These are phyloP conservation scores for Thecocarcelia acutangulata DNA, from an alignment of 2,888 invertebrate genomes.

Conservation along the genomic window DNA sequence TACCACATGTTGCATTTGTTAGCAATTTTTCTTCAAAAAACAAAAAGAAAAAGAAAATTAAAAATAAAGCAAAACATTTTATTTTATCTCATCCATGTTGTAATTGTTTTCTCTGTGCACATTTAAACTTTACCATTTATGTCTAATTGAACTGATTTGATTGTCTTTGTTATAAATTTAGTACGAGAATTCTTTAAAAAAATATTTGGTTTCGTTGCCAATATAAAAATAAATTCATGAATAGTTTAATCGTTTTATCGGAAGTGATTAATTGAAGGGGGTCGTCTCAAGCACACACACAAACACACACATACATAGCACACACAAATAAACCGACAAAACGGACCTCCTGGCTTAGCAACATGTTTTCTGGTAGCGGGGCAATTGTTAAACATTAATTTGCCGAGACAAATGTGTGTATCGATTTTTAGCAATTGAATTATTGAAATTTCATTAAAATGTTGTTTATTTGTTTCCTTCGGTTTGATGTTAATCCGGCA, in stretches of 20 bases:
- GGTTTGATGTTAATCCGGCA: background rate
- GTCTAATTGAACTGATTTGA: slow-evolving; percentile 54
- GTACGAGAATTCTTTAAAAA: slow-evolving; percentile 46
- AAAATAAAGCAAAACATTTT: slow-evolving; percentile 24
- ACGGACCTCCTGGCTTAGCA: slow-evolving; percentile 5
- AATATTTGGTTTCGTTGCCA: slow-evolving; percentile 62
- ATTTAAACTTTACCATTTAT: slow-evolving; percentile 67
- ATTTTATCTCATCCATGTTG: slow-evolving; percentile 50
- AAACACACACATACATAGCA: slow-evolving; percentile 26
- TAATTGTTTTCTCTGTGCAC: slow-evolving; percentile 42
- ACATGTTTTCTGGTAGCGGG: slow-evolving; percentile 1
- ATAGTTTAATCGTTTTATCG: slow-evolving; percentile 63
- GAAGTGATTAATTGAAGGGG: slow-evolving; percentile 69
- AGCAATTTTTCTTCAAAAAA: slow-evolving; percentile 59
- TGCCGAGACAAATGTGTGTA: slow-evolving; percentile 35
- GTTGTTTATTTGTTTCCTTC: slow-evolving; percentile 16
- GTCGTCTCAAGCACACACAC: slow-evolving; percentile 45
- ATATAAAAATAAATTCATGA: slow-evolving; percentile 58
- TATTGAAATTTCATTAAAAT: slow-evolving; percentile 26
- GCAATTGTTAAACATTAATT: slow-evolving; percentile 54
- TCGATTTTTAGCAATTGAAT: slow-evolving; percentile 41
- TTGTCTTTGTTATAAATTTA: slow-evolving; percentile 61
- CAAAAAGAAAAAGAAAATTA: slow-evolving; percentile 9
- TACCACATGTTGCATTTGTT: slow-evolving; percentile 69
- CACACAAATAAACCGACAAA: slow-evolving; percentile 3